These are phyloP conservation scores for Cantharis rufa DNA, from an alignment of 2,888 invertebrate species.

Conservation along the genomic window DNA sequence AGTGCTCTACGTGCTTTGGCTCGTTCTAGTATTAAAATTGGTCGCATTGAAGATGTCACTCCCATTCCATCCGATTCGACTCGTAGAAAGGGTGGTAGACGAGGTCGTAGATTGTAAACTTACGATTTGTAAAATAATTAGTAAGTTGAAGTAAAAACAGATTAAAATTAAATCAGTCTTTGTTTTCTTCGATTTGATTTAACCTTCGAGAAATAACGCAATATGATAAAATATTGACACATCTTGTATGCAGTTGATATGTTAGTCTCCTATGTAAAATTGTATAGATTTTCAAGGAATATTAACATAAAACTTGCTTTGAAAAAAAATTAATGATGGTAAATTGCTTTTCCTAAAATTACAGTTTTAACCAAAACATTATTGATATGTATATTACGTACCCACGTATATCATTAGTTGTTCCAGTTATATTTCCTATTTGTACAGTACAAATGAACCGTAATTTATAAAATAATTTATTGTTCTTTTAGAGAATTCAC, in stretches of 20 bases:
- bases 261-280: neutral
- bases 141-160: neutral
- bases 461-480: neutral
- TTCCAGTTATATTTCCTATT: neutral
- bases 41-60: conserved; percentile 98
- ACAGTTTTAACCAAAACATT: neutral
- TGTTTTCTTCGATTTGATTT: neutral
- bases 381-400: neutral
- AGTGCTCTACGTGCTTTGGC: conserved; percentile 97
- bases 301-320: neutral
- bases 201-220: neutral
- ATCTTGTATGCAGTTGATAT: neutral
- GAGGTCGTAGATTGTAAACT: conserved; percentile 96
- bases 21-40: conserved; percentile 99
- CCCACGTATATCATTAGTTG: neutral
- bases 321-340: neutral
- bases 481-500: neutral
- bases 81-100: conserved; percentile 99
- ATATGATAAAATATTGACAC: neutral
- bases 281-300: neutral
- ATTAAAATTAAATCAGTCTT: neutral
- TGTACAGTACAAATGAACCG: neutral
- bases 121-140: neutral
- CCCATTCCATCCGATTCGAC: conserved; percentile 99
- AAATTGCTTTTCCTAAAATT: neutral